A percentile compares a stretch with the other conserved stretches of the same genome.
Evolutionary conservation across 2,113 vertebrate species (phyloP).

Genomic region (Myotis brandtii): DNA sequence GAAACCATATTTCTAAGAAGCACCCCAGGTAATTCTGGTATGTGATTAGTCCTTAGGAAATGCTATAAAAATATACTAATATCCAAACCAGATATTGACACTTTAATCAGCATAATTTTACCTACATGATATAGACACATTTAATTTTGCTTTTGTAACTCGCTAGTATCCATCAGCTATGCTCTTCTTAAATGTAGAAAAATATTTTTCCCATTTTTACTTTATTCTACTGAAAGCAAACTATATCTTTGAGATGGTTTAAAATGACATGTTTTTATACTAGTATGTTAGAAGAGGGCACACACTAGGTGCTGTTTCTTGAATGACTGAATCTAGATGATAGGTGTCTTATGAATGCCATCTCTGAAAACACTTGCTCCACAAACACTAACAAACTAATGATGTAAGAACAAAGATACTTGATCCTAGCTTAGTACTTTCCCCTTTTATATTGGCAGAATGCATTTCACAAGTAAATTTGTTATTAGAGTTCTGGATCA

Average conservation of each 20-base stretch:
- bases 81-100: neutral
- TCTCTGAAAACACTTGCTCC: neutral
- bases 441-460: neutral
- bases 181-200: neutral
- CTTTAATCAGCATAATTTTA: neutral
- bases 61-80: neutral
- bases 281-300: too few relatives aligned
- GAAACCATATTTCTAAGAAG: neutral
- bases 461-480: neutral
- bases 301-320: neutral
- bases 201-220: neutral
- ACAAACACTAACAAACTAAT: neutral
- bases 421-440: neutral
- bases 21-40: neutral
- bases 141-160: neutral
- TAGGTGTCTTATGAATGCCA: accelerated
- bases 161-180: too few relatives aligned
- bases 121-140: neutral
- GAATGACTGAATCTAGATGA: too few relatives aligned
- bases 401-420: neutral
- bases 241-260: neutral
- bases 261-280: neutral
- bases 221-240: constrained; percentile 4
- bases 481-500: neutral
- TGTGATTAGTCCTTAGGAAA: neutral